A percentile compares a stretch with the other conserved stretches of the same genome.
phyloP scores from a whole-genome alignment of 1,140 invertebrate genomes.

The Pogonus chalceus region DNA sequence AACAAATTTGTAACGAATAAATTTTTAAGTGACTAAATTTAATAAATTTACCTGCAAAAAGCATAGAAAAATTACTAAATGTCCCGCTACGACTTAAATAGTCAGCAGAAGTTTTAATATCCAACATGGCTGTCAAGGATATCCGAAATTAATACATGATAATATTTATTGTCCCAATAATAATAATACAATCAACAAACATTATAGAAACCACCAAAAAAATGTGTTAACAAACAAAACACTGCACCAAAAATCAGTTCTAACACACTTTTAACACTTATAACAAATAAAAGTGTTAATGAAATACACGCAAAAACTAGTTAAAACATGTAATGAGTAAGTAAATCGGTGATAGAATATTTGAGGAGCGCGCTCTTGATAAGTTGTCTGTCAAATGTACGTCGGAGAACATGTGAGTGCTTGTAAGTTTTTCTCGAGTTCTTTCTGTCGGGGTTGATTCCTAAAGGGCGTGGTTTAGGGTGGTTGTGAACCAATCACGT shows the following conservation, averaged over 20 bases:
- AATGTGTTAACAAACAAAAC: no score
- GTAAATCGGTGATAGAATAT: no score
- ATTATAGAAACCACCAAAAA: no score
- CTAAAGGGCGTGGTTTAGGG: constrained; percentile 23
- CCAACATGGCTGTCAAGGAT: constrained; percentile 41
- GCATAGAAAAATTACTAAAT: constrained; percentile 62
- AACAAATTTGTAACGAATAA: not conserved
- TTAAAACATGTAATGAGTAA: no score
- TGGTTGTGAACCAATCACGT: constrained; percentile 23
- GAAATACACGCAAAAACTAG: no score
- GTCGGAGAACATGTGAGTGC: constrained; percentile 23
- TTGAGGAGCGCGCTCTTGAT: no score
- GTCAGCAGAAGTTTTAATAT: constrained; percentile 59
- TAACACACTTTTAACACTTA: no score
- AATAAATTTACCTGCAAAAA: constrained; percentile 52
- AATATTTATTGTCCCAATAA: not conserved
- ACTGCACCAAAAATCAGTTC: no score
- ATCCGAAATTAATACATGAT: not conserved
- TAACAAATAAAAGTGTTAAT: no score
- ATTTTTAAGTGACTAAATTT: not conserved
- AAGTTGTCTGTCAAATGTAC: not conserved
- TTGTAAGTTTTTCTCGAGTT: constrained; percentile 27
- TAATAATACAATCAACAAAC: no score
- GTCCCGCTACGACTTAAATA: constrained; percentile 58
- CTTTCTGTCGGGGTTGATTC: constrained; percentile 17